A percentile compares a stretch with the other conserved stretches of the same genome.
phyloP scores from a whole-genome alignment of 2,113 vertebrate genomes.

The Charadrius vociferus region DNA sequence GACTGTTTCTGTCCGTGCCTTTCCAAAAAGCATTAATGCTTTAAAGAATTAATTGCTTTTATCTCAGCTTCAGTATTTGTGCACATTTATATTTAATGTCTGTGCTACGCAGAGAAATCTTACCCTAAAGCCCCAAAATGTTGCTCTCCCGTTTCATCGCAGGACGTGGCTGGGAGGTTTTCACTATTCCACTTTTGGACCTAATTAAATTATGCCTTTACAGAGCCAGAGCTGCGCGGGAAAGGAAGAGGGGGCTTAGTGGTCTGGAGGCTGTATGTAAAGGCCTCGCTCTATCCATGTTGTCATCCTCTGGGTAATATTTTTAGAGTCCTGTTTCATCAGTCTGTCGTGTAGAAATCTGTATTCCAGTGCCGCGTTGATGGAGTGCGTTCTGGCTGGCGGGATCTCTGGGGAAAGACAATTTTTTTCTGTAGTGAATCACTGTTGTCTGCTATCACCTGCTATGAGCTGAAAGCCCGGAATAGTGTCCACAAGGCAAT shows the following conservation, averaged over 20 bases:
- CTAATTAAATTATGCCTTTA: not conserved
- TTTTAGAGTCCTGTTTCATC: not conserved
- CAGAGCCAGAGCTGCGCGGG: not conserved
- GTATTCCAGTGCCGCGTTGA: fast-evolving
- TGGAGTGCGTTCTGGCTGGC: not conserved
- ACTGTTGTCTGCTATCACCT: not conserved
- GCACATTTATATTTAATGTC: not conserved
- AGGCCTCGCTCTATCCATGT: not conserved
- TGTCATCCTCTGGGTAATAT: not conserved
- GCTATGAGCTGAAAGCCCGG: not conserved
- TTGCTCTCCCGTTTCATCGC: not conserved
- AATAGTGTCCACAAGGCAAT: not conserved
- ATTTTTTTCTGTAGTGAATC: not conserved
- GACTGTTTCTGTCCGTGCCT: not conserved
- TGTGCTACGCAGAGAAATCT: not conserved
- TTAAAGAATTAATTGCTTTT: not conserved
- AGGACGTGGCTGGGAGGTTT: not conserved
- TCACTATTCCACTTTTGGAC: not conserved
- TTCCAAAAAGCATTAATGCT: not conserved
- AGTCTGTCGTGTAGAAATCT: not conserved
- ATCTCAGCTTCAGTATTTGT: not conserved
- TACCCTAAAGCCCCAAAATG: not conserved
- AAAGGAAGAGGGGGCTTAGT: not conserved
- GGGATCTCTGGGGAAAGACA: not conserved
- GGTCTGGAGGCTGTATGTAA: not conserved